phyloP scores from a whole-genome alignment of 2,888 invertebrate genomes.

The Drosophila colorata region DNA sequence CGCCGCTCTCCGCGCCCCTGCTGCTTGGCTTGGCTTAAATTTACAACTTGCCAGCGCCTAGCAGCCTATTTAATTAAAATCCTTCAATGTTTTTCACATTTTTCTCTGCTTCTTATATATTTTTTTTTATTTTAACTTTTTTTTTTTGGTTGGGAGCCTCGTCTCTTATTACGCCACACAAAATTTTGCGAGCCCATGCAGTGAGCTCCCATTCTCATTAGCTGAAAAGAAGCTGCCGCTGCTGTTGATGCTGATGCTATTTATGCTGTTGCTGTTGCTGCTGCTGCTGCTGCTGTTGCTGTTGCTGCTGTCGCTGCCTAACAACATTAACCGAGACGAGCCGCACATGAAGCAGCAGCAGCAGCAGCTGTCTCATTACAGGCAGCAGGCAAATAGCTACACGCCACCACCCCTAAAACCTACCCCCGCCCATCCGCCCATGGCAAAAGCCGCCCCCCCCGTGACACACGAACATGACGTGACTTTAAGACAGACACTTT shows the following conservation, averaged over 20 bases:
- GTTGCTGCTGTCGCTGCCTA: constrained; percentile 40
- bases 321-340: constrained; percentile 70
- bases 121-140: constrained; percentile 14
- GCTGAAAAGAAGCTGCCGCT: constrained; percentile 76
- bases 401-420: neutral
- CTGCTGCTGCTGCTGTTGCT: constrained; percentile 42
- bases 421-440: neutral
- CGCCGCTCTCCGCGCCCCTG: constrained; percentile 19
- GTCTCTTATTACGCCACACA: constrained; percentile 54
- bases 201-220: constrained; percentile 66
- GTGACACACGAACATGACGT: constrained; percentile 53
- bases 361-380: constrained; percentile 75
- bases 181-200: constrained; percentile 42
- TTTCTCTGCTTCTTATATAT: constrained; percentile 8
- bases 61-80: constrained; percentile 77
- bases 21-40: constrained; percentile 32
- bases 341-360: constrained; percentile 50
- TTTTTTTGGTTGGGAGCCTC: constrained; percentile 18
- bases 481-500: constrained; percentile 74
- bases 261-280: constrained; percentile 17
- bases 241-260: constrained; percentile 28
- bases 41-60: constrained; percentile 57
- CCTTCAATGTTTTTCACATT: constrained; percentile 66
- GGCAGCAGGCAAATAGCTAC: constrained; percentile 35
- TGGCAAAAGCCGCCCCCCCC: neutral